Conservation (phyloP, 2,888 invertebrate species). For the Calliphora vomitoria region DNA sequence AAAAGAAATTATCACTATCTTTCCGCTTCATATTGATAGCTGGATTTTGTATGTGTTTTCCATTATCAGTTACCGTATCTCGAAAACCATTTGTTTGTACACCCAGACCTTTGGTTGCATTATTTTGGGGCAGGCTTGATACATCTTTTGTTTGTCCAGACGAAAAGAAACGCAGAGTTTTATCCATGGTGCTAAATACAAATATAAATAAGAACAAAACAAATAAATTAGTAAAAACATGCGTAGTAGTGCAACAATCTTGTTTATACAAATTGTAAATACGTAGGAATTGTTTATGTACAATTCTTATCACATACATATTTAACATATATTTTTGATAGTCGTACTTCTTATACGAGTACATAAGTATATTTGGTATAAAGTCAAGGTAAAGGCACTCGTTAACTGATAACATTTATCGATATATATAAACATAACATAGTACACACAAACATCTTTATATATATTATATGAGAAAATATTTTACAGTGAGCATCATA, state of each 20-base stretch:
- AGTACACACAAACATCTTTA: neutral
- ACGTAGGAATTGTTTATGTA: neutral
- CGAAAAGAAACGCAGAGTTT: constrained; percentile 80
- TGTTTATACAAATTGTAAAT: constrained; percentile 4
- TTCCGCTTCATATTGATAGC: constrained; percentile 78
- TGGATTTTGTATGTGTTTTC: constrained; percentile 73
- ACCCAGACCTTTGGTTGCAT: constrained; percentile 74
- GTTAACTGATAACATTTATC: constrained; percentile 50
- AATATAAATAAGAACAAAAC: constrained; percentile 5
- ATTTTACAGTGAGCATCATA: neutral
- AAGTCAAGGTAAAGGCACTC: constrained; percentile 41
- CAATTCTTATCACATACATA: constrained; percentile 15
- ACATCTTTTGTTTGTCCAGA: constrained; percentile 78
- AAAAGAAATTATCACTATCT: constrained; percentile 83
- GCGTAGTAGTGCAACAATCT: neutral
- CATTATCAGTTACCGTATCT: constrained; percentile 73
- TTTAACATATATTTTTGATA: neutral
- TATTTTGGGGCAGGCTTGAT: constrained; percentile 69
- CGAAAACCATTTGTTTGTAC: constrained; percentile 73
- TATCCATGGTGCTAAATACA: constrained; percentile 78
- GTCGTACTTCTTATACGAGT: neutral
- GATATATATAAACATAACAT: neutral
- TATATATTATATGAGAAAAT: neutral
- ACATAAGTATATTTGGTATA: neutral
- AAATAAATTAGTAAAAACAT: neutral